Base-by-base conservation (phyloP, 2,888 invertebrate genomes). In the Xylophagus ater region DNA sequence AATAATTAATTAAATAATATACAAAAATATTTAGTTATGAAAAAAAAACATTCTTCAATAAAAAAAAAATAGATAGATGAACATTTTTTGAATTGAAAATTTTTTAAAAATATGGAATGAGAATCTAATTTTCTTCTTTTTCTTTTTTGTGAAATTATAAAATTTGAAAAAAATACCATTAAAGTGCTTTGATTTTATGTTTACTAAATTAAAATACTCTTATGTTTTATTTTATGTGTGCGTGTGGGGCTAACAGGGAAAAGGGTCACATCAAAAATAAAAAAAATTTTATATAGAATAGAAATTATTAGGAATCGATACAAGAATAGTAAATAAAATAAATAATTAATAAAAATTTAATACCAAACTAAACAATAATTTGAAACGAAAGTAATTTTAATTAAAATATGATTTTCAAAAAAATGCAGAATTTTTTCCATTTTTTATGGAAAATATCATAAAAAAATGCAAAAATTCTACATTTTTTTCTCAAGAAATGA, bases 181-280 rank as follows among this genome's bases (percentile, higher is more conserved):
- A 29, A 37, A 37, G 37, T 37, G 37, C 37, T 37, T 37, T 29
- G 13, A 37, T 37, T 37, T 37, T n/a, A 15, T 28, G 37, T 28
- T 29, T 21, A 37, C n/a, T 37, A 37, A 30, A 30, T 14, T 37
- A 37, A 28, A 13, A 35, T 19, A 28, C 35, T 26, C 28, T n/a
- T n/a, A n/a, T n/a, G n/a, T n/a, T n/a, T n/a, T n/a, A n/a, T n/a
- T n/a, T n/a, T n/a, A n/a, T n/a, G n/a, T n/a, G n/a, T n/a, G n/a
- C n/a, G n/a, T n/a, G n/a, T 26, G 37, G 37, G 30, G 29, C 29
- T 14, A 30, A 34, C 14, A 24, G 24, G 9, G 15, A 17, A 23
- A 34, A 34, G 5, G 24, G 24, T 10, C 14, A 23, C 6, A 13
- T 15, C 13, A 24, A 34, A 21, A 29, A 21, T 20, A 37, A 29